A percentile compares a stretch with the other conserved stretches of the same genome.
Conservation (phyloP, 2,888 invertebrate species). For the Linnaemya vulpina region DNA sequence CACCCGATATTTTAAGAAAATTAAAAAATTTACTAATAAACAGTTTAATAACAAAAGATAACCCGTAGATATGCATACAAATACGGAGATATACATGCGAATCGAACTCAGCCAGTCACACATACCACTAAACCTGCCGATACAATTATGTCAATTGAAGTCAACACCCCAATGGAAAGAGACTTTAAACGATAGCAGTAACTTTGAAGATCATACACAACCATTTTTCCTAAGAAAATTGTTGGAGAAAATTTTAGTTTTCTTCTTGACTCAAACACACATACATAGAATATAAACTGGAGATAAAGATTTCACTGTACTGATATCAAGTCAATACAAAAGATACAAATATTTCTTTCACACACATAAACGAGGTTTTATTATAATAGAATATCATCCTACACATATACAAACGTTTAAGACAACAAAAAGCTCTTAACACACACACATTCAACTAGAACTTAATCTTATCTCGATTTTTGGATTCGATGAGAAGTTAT, state of each 20-base stretch:
- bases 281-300: constrained; percentile 26
- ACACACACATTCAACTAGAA: neutral
- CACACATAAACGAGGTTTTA: constrained; percentile 19
- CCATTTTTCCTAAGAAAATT: constrained; percentile 21
- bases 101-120: too few species aligned
- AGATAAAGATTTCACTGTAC: constrained; percentile 64
- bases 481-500: neutral
- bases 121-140: neutral
- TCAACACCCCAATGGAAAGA: constrained; percentile 67
- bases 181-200: constrained; percentile 46
- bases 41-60: neutral
- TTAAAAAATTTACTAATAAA: constrained; percentile 60
- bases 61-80: neutral
- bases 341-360: constrained; percentile 19
- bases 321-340: constrained; percentile 53
- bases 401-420: neutral
- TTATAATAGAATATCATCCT: constrained; percentile 38
- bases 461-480: neutral
- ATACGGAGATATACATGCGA: neutral
- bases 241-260: constrained; percentile 28
- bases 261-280: constrained; percentile 36
- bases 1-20: constrained; percentile 44
- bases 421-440: neutral
- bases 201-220: constrained; percentile 1
- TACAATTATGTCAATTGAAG: constrained; percentile 68